These are phyloP conservation scores for Thymallus thymallus DNA, from an alignment of 2,113 vertebrate genomes.

Conservation along the genomic window DNA sequence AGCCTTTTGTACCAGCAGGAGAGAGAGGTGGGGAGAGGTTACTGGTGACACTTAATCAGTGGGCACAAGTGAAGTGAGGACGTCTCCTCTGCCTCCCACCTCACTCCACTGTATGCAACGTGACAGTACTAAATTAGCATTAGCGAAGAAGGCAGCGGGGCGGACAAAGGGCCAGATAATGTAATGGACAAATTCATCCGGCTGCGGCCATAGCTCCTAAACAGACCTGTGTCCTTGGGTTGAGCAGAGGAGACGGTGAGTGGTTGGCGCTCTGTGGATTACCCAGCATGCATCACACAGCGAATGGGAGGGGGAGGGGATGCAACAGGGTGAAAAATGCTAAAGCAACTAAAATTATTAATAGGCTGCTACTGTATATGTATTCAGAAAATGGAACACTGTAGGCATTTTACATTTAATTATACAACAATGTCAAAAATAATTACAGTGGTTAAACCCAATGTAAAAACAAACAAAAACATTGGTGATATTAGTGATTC, in stretches of 20 bases:
- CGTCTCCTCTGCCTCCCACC: constrained; percentile 28
- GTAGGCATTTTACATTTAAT: too few relatives aligned
- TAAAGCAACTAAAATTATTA: too few relatives aligned
- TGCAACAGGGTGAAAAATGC: not conserved
- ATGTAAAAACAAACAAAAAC: not conserved
- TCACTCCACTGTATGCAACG: not conserved
- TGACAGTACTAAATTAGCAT: not conserved
- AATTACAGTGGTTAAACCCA: not conserved
- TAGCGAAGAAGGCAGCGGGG: not conserved
- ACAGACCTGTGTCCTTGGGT: constrained; percentile 5
- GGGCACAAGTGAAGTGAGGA: constrained; percentile 55
- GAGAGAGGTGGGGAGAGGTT: constrained; percentile 43
- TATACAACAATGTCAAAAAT: not conserved
- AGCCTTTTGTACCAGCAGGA: constrained; percentile 38
- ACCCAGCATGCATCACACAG: not conserved
- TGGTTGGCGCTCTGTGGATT: not conserved
- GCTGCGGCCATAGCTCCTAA: not conserved
- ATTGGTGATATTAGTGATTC: too few relatives aligned
- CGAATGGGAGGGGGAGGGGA: not conserved
- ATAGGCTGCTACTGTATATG: too few relatives aligned
- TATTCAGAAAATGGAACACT: too few relatives aligned
- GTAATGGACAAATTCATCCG: not conserved
- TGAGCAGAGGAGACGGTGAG: not conserved
- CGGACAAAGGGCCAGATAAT: constrained; percentile 9
- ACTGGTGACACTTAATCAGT: constrained; percentile 59